Evolutionary conservation across 2,113 vertebrate species (phyloP), one percentile per base, ranked within the genome.

Genomic region (Coreoperca whiteheadi): DNA sequence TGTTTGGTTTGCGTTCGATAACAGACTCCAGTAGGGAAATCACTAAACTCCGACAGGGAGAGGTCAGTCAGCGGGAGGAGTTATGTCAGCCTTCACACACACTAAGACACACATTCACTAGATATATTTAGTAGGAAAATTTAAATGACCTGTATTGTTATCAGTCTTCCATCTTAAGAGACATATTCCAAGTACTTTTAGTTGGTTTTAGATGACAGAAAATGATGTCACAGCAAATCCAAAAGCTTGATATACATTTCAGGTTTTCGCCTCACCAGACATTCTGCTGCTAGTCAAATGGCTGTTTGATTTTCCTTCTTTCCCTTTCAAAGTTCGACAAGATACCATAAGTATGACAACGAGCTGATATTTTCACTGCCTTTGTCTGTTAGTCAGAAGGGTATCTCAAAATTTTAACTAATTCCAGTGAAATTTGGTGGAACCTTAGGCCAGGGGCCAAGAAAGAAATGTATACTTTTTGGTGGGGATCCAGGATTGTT

Each of bases 1-100:
- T 88, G 83, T 86, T 85, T 89, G 79, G 32, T 81, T 89, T 56
- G 1, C 37, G 28, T 50, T 60, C 53, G 81, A 84, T 79, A 83
- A 82, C 74, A 60, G 81, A 74, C 28, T 48, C 68, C 61, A 60
- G 23, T 65, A 80, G 18, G 34, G 61, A n/a, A 71, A 63, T 39
- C 66, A 21, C 67, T n/a, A 23, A 23, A 20, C 43, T 20, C 41
- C 32, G 10, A 5, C 32, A n/a, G 64, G 57, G 48, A 59, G 64
- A 67, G 61, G 76, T 51, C 37, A n/a, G 57, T 30, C 57, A 34
- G 15, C 1, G 15, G 56, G 65, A 21, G 72, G 66, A 72, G 56
- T 15, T 28, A 16, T 34, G n/a, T n/a, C n/a, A n/a, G 43, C 53
- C 25, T 32, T 65, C 69, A 64, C 79, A 51, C 23, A 14, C 48